phyloP scores from a whole-genome alignment of 2,797 vertebrate genomes.

The Sciaenops ocellatus region DNA sequence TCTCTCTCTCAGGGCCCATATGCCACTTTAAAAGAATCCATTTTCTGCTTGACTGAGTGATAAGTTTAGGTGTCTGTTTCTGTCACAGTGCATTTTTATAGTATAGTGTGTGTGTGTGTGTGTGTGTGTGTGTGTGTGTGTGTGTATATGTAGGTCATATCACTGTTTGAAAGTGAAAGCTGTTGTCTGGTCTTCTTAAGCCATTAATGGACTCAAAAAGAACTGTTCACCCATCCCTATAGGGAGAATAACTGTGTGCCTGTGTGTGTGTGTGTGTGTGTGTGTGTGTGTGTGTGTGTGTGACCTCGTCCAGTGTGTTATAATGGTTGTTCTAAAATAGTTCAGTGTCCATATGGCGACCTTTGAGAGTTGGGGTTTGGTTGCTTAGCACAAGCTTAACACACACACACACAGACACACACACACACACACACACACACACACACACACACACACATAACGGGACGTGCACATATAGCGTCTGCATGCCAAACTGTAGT shows the following conservation, averaged over 20 bases:
- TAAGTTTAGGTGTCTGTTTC: constrained; percentile 65
- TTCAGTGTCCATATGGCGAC: constrained; percentile 63
- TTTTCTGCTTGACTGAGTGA: constrained; percentile 68
- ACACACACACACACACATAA: background rate
- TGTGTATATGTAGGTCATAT: constrained; percentile 67
- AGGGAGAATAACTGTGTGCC: constrained; percentile 11
- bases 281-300: constrained; percentile 19
- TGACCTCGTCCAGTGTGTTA: constrained; percentile 41
- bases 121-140: constrained; percentile 9
- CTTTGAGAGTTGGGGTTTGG: constrained; percentile 66
- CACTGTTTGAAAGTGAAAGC: constrained; percentile 70
- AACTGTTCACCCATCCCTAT: constrained; percentile 40
- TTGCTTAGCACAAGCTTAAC: constrained; percentile 38
- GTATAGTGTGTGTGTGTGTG: background rate
- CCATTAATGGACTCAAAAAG: constrained; percentile 67
- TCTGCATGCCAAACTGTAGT: background rate
- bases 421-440: background rate
- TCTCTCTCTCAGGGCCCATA: constrained; percentile 16
- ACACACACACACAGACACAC: background rate
- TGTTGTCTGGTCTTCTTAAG: constrained; percentile 67
- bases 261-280: constrained; percentile 23
- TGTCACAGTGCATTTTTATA: constrained; percentile 50
- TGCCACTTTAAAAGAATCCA: constrained; percentile 54
- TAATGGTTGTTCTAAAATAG: constrained; percentile 56
- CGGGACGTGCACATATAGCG: background rate